Evolutionary conservation across 2,113 vertebrate species (phyloP).

Genomic region (Plecotus auritus): DNA sequence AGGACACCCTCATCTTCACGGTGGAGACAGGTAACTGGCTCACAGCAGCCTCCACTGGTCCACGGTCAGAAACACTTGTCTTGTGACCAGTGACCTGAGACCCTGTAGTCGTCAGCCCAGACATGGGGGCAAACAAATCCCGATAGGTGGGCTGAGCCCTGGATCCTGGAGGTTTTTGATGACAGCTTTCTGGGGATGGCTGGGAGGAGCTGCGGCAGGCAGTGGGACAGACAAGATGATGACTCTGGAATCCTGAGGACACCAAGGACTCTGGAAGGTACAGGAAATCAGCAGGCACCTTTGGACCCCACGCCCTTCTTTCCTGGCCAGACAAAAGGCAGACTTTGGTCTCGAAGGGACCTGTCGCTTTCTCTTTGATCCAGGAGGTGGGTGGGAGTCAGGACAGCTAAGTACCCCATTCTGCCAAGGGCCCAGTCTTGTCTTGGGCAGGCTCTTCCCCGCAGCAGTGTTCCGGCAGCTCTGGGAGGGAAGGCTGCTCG

Average conservation of each 20-base stretch:
- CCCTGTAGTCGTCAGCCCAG: neutral
- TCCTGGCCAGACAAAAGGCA: neutral
- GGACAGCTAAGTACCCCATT: neutral
- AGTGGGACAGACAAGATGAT: neutral
- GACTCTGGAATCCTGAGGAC: neutral
- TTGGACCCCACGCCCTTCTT: neutral
- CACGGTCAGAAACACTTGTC: neutral
- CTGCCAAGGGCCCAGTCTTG: neutral
- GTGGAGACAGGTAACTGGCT: constrained; percentile 80
- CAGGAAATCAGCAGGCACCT: neutral
- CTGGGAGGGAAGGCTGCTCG: neutral
- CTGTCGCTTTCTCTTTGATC: neutral
- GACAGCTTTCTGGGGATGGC: neutral
- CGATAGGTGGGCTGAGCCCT: neutral
- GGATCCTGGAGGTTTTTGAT: neutral
- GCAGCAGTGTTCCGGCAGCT: neutral
- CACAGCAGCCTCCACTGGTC: fast-evolving
- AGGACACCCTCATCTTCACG: constrained; percentile 77
- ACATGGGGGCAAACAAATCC: neutral
- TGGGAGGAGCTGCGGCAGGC: neutral
- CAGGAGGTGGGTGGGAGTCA: neutral
- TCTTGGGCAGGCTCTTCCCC: neutral
- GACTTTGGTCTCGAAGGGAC: neutral
- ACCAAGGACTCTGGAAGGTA: neutral
- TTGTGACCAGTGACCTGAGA: neutral